phyloP scores from a whole-genome alignment of 2,113 vertebrate genomes.

The Cyphomyrus plagiostoma region DNA sequence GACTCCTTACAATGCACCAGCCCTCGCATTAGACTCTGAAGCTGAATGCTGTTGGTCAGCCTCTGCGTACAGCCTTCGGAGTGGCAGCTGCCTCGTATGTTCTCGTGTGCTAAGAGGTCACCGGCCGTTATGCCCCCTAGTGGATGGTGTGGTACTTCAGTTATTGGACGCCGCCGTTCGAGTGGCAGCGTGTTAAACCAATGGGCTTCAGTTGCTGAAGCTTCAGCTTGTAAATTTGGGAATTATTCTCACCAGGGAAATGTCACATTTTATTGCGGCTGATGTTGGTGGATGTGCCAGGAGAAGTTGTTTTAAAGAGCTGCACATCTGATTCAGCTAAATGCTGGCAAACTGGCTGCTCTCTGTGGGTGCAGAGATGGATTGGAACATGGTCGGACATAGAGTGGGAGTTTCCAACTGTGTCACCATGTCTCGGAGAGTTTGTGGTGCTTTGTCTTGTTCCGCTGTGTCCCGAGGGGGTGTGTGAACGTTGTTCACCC shows the following conservation, averaged over 20 bases:
- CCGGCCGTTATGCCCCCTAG: background rate
- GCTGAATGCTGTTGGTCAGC: background rate
- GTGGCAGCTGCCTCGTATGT: background rate
- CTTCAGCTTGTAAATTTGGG: background rate
- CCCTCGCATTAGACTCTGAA: background rate
- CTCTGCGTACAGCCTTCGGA: background rate
- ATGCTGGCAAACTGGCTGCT: background rate
- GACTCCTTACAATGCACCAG: background rate
- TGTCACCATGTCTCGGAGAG: background rate
- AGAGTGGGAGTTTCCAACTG: background rate
- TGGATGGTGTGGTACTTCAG: background rate
- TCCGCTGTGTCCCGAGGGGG: background rate
- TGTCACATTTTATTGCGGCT: background rate
- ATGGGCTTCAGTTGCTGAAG: background rate
- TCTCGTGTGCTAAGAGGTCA: background rate
- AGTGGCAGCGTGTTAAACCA: background rate
- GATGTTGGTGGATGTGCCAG: background rate
- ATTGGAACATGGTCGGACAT: background rate
- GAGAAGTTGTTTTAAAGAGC: background rate
- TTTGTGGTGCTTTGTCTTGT: background rate
- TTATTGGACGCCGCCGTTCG: background rate
- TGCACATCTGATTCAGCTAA: background rate
- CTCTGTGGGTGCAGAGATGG: background rate
- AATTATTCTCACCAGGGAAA: background rate
- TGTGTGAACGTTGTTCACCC: background rate